Conservation (phyloP, 2,113 vertebrate species). For the Raja brachyura region DNA sequence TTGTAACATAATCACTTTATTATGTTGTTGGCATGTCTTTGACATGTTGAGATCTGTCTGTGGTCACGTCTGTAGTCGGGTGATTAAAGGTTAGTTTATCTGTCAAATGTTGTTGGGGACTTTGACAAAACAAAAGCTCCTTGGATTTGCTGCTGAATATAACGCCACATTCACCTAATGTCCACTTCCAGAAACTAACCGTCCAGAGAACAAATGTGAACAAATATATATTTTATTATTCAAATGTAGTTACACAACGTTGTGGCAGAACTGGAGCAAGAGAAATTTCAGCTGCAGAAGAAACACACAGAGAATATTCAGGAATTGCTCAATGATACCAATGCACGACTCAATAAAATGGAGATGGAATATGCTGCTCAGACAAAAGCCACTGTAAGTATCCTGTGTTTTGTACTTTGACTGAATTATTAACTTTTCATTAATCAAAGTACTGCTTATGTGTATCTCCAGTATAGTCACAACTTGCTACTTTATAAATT, state of each 20-base stretch:
- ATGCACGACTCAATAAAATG: constrained; percentile 72
- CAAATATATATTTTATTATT: neutral
- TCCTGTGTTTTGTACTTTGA: neutral
- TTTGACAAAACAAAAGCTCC: neutral
- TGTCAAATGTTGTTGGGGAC: neutral
- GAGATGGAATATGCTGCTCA: constrained; percentile 70
- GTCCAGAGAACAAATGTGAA: neutral
- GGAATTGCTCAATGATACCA: constrained; percentile 80
- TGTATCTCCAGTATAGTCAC: neutral
- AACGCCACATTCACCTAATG: neutral
- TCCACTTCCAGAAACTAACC: neutral
- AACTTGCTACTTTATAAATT: neutral
- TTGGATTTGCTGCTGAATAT: neutral
- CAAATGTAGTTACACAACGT: constrained; percentile 67
- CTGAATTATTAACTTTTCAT: neutral
- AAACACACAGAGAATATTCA: constrained; percentile 80
- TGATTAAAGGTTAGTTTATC: neutral
- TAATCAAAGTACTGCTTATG: neutral
- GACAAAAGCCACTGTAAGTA: constrained; percentile 67
- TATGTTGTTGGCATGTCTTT: neutral
- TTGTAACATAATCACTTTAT: neutral
- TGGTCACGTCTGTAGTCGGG: neutral
- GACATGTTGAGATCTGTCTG: neutral
- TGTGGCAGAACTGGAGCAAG: constrained; percentile 78
- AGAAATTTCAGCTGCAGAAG: constrained; percentile 80